phyloP scores from a whole-genome alignment of 2,113 vertebrate species.

The Taurulus bubalis region DNA sequence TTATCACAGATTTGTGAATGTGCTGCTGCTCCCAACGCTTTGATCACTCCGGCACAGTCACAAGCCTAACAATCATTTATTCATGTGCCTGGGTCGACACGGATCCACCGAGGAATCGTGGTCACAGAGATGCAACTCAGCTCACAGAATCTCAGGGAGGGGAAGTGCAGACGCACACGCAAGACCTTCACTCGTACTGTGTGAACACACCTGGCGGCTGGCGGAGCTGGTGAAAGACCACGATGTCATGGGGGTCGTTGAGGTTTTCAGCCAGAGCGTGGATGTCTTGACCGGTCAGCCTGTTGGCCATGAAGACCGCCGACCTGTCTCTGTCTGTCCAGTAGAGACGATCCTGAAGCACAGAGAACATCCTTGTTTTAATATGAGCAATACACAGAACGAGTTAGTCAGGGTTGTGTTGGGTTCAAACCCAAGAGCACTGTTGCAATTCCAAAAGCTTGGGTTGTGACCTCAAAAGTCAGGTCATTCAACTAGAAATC shows the following conservation, averaged over 20 bases:
- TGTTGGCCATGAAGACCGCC: constrained; percentile 94
- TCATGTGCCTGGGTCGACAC: constrained; percentile 19
- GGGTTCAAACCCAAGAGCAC: not conserved
- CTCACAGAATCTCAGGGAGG: constrained; percentile 21
- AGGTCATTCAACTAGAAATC: not conserved
- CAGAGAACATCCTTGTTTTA: not conserved
- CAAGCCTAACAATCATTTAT: constrained; percentile 55
- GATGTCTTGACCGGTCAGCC: constrained; percentile 91
- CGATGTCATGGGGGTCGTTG: constrained; percentile 96
- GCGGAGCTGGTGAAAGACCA: constrained; percentile 94
- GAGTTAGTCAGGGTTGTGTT: not conserved
- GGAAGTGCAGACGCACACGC: not conserved
- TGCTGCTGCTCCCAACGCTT: constrained; percentile 22
- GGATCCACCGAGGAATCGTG: constrained; percentile 22
- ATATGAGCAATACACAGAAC: not conserved
- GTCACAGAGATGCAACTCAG: constrained; percentile 4
- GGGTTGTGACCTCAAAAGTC: not conserved
- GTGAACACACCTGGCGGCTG: constrained; percentile 89
- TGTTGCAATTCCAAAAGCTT: not conserved
- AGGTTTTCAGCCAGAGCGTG: constrained; percentile 93
- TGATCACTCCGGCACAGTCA: constrained; percentile 40
- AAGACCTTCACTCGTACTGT: not conserved
- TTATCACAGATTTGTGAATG: constrained; percentile 37
- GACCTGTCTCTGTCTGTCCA: constrained; percentile 97
- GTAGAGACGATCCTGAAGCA: constrained; percentile 93